phyloP scores from a whole-genome alignment of 2,797 vertebrate genomes.

The Sternotherus odoratus region DNA sequence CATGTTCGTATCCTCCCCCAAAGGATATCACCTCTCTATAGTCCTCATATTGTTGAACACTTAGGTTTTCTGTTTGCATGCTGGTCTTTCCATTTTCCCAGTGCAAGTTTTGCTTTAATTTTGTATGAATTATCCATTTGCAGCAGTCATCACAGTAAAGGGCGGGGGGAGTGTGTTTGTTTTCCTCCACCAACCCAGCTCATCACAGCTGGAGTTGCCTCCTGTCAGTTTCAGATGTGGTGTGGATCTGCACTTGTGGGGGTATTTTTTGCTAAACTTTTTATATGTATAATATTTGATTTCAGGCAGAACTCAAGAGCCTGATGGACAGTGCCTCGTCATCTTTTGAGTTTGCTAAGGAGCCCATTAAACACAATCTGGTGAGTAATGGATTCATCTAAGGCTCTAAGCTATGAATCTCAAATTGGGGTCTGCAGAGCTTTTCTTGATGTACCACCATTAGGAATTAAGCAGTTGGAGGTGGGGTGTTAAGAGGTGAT shows the following conservation, averaged over 20 bases:
- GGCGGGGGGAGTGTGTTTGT: neutral
- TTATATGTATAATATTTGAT: conserved; percentile 42
- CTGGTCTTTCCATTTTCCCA: conserved; percentile 11
- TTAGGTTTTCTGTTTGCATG: neutral
- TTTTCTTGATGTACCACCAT: conserved; percentile 23
- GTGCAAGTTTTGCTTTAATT: neutral
- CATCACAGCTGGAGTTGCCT: neutral
- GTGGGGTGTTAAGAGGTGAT: too few relatives aligned
- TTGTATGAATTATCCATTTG: neutral
- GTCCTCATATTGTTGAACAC: neutral
- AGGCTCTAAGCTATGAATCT: neutral
- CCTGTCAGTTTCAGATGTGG: neutral
- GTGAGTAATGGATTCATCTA: conserved; percentile 78
- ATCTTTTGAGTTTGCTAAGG: conserved; percentile 97
- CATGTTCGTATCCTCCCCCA: conserved; percentile 10
- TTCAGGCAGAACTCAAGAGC: conserved; percentile 94
- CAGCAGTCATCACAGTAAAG: neutral
- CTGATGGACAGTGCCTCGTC: conserved; percentile 92
- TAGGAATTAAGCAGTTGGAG: neutral
- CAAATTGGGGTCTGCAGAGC: neutral
- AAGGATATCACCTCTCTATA: neutral
- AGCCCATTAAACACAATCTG: conserved; percentile 97
- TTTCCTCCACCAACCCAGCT: neutral
- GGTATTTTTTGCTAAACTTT: conserved; percentile 37
- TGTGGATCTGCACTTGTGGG: neutral